A percentile compares a stretch with the other conserved stretches of the same genome.
Conservation (phyloP, 2,113 vertebrate species). For the Pelvicachromis taeniatus region DNA sequence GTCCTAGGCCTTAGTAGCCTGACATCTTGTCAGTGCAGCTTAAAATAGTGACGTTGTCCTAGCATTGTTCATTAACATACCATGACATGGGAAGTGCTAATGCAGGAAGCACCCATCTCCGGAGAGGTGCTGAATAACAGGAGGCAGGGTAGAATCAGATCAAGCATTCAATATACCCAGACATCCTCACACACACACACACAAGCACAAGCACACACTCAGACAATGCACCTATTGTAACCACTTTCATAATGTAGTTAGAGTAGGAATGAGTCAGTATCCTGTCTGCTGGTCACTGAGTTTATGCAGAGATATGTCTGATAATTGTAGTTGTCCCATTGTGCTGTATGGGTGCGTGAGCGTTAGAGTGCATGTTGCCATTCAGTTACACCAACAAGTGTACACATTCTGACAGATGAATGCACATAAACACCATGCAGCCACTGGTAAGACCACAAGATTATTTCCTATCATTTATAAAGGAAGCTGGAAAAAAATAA, state of each 20-base stretch:
- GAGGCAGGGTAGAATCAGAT: conserved; percentile 9
- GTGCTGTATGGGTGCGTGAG: background rate
- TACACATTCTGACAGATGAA: background rate
- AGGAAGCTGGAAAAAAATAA: conserved; percentile 1
- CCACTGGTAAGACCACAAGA: background rate
- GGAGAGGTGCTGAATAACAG: conserved; percentile 32
- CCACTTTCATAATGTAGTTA: conserved; percentile 12
- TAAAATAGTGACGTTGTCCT: conserved; percentile 6
- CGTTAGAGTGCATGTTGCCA: background rate
- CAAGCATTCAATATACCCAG: background rate
- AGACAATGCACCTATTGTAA: conserved; percentile 39
- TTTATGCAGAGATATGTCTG: conserved; percentile 24
- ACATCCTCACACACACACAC: background rate
- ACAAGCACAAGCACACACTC: background rate
- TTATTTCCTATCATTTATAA: conserved; percentile 19
- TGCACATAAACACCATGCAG: background rate
- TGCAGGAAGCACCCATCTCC: conserved; percentile 44
- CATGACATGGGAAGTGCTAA: conserved; percentile 31
- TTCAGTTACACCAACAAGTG: background rate
- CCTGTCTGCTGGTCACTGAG: conserved; percentile 22
- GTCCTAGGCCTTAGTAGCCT: background rate
- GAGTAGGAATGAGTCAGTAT: conserved; percentile 38
- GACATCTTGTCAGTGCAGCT: background rate
- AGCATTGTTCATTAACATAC: conserved; percentile 46
- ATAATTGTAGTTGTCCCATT: background rate